Percentiles rank a stretch among this genome's conserved stretches.
These are phyloP conservation scores for Dicycla oo DNA, from an alignment of 2,888 invertebrate genomes.

Conservation along the genomic window DNA sequence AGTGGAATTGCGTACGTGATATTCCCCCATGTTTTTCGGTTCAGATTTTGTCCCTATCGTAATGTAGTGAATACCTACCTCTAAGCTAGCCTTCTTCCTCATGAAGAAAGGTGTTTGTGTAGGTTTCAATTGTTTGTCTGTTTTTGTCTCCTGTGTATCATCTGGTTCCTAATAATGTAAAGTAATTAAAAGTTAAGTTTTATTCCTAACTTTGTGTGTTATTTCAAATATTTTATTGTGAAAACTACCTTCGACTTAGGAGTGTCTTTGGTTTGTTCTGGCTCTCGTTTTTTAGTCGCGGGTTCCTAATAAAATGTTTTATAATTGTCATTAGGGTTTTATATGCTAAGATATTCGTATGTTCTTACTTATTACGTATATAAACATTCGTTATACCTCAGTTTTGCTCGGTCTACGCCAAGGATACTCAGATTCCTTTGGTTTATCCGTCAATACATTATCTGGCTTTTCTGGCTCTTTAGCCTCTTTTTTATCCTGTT, in stretches of 20 bases:
- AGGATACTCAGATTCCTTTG: conserved; percentile 60
- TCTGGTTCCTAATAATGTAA: conserved; percentile 71
- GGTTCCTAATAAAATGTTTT: conserved; percentile 47
- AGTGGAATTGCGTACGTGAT: not conserved
- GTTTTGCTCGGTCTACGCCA: conserved; percentile 66
- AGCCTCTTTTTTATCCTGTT: conserved; percentile 58
- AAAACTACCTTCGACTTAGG: conserved; percentile 53
- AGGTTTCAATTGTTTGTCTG: conserved; percentile 65
- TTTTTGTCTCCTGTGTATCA: conserved; percentile 66
- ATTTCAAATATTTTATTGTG: conserved; percentile 9
- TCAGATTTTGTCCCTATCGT: conserved; percentile 12
- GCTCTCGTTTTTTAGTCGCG: conserved; percentile 28
- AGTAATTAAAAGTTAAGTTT: conserved; percentile 26
- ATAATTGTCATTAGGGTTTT: conserved; percentile 2
- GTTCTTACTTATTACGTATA: not conserved
- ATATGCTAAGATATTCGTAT: not conserved
- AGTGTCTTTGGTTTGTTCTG: conserved; percentile 39
- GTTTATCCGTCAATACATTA: conserved; percentile 44
- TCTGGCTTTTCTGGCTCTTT: conserved; percentile 52
- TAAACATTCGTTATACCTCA: conserved; percentile 65
- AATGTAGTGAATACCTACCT: conserved; percentile 68
- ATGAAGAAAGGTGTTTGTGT: conserved; percentile 72
- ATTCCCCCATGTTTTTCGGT: not conserved
- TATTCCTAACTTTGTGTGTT: not conserved
- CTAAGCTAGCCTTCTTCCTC: conserved; percentile 72